phyloP scores from a whole-genome alignment of 2,797 vertebrate species.

The Danio albolineatus region DNA sequence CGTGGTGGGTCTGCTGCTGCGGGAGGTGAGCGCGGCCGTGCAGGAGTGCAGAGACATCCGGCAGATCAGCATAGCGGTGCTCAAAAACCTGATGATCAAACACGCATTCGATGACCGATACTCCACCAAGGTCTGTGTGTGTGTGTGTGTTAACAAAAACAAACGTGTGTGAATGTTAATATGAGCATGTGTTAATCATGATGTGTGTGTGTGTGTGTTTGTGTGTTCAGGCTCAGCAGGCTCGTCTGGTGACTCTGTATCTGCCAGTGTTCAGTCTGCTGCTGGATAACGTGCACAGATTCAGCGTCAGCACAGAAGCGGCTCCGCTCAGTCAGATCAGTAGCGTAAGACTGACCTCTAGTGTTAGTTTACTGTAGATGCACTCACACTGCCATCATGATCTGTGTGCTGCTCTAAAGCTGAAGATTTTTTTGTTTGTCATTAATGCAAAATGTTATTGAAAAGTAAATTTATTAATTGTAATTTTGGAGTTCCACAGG shows the following conservation, averaged over 20 bases:
- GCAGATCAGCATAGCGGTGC: constrained; percentile 90
- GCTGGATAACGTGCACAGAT: constrained; percentile 93
- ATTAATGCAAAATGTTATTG: no score
- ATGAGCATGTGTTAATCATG: not conserved
- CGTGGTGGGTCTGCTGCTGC: constrained; percentile 91
- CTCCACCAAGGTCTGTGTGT: constrained; percentile 80
- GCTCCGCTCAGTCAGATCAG: constrained; percentile 84
- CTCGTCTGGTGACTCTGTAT: constrained; percentile 93
- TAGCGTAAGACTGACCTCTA: constrained; percentile 82
- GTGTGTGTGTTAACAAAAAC: not conserved
- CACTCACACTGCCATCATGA: no score
- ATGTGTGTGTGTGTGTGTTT: not conserved
- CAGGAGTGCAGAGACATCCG: constrained; percentile 94
- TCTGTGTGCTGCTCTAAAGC: no score
- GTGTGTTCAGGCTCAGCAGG: constrained; percentile 88
- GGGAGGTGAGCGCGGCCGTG: constrained; percentile 90
- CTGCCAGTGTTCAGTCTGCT: constrained; percentile 93
- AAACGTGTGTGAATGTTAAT: not conserved
- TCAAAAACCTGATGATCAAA: constrained; percentile 97
- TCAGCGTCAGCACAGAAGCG: constrained; percentile 90
- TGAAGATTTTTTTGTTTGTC: no score
- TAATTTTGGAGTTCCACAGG: no score
- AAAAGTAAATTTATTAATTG: no score
- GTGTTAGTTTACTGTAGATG: constrained; percentile 54
- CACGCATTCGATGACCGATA: constrained; percentile 97